Evolutionary conservation across 92 coral and sea anemone genomes (phyloP), one percentile per base, ranked within the genome.

Genomic region (Phenganax marumi): DNA sequence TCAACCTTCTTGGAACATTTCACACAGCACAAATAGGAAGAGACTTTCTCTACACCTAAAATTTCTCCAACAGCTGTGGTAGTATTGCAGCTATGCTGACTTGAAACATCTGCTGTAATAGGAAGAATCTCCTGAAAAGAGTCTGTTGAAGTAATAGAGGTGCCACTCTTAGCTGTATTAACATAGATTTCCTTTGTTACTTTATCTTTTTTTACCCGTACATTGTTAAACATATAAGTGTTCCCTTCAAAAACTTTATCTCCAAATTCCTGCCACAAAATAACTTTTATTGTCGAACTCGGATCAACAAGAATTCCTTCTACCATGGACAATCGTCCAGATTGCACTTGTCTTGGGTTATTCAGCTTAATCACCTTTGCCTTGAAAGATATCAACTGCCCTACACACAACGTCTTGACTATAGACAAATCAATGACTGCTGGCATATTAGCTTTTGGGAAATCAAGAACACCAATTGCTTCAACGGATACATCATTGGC

Each of bases 91-190:
- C 25, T 43, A 68, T 55, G 78, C 53, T 82, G 74, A 83, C 74
- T 74, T 54, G 88, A 76, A 51, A 82, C 56, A 23, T 84, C 80
- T 12, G 85, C 68, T 17, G 90, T 47, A 46, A 84, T 63, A 11
- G 90, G 79, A 43, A 84, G 80, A 8, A 80, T 33, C 77, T 85
- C 85, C 64, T 81, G 33, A 71, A 84, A 88, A 69, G 85, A 71
- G 55, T 77, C 85, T 19, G 90, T 70, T 17, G 21, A 47, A 23
- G 5, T 79, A 19, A 90, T 85, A 12, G 51, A 24, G 12, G 93
- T 87, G 56, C 88, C 90, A 54, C 63, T 12, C 80, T 81, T 86
- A 8, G 91, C 84, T 21, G 93, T 90, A 66, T 87, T 87, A 8
- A 87, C 66, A 54, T 85, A 90, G 11, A 87, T 61, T 77, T 90